Evolutionary conservation across 2,888 invertebrate species (phyloP), one percentile per base, ranked within the genome.

Genomic region (Megamerina dolium): DNA sequence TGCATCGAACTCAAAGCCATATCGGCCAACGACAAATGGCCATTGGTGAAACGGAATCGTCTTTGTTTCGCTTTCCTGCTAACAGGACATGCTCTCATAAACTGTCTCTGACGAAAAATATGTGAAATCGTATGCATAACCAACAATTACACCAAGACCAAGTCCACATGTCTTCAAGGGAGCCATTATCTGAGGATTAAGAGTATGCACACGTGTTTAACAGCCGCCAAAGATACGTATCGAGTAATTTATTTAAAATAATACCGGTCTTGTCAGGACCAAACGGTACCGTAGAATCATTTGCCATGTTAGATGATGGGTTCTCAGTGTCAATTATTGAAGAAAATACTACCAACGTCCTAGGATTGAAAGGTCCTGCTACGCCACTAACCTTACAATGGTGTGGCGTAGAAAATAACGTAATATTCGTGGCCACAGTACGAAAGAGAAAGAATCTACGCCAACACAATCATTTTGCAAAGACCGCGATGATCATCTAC

Each of bases 221-320:
- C n/a, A n/a, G n/a, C n/a, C n/a, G n/a, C n/a, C n/a, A n/a, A n/a
- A 42, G 44, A 13, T 37, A 47, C 26, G 13, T 47, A 14, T 31
- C 30, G 29, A 41, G 41, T 20, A 10, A 26, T 2, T 19, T 34
- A 3, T 34, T 41, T 13, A 23, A n/a, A 8, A 34, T 41, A 26
- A 2, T 34, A 6, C 34, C 41, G 2, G n/a, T 26, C n/a, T 26
- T 26, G n/a, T 12, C 3, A 26, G 27, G n/a, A 10, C n/a, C n/a
- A n/a, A n/a, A n/a, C n/a, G n/a, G n/a, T n/a, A n/a, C n/a, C n/a
- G n/a, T n/a, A n/a, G n/a, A n/a, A n/a, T n/a, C n/a, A n/a, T n/a
- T n/a, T 10, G 9, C 13, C 31, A 14, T 31, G n/a, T 8, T n/a
- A 2, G n/a, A 13, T 2, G 31, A 31, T 10, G 16, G n/a, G 9